Evolutionary conservation across 2,797 vertebrate species (phyloP).

Genomic region (Mormyrus hasselquistii): DNA sequence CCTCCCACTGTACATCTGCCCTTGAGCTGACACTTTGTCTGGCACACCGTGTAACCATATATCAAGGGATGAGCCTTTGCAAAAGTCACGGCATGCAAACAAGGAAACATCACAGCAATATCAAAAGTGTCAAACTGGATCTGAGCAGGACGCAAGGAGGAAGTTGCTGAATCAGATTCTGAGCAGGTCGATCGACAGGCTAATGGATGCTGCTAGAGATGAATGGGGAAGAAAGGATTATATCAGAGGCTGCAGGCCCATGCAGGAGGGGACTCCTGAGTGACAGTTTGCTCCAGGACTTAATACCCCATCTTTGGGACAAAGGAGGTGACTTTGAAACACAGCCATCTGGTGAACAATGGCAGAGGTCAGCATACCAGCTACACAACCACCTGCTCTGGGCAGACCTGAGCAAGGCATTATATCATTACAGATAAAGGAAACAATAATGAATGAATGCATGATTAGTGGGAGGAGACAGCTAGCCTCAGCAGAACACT

Average conservation of each 20-base stretch:
- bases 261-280: neutral
- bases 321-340: neutral
- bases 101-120: neutral
- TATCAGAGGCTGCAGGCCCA: neutral
- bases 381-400: slow-evolving; percentile 24
- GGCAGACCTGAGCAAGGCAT: slow-evolving; percentile 25
- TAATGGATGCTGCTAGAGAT: neutral
- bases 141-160: neutral
- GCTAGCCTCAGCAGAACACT: slow-evolving; percentile 2
- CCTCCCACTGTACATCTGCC: neutral
- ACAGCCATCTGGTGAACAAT: slow-evolving; percentile 24
- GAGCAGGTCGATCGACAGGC: neutral
- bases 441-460: neutral
- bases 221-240: slow-evolving; percentile 10
- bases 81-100: slow-evolving; percentile 9
- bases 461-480: neutral
- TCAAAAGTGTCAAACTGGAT: neutral
- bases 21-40: slow-evolving; percentile 20
- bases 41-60: slow-evolving; percentile 26
- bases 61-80: neutral
- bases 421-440: slow-evolving; percentile 30
- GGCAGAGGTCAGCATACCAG: slow-evolving; percentile 32
- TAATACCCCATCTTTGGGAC: neutral
- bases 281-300: slow-evolving; percentile 16
- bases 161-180: neutral